Evolutionary conservation across 2,113 vertebrate species (phyloP), one percentile per base, ranked within the genome.

Genomic region (Motacilla tschutschensis): DNA sequence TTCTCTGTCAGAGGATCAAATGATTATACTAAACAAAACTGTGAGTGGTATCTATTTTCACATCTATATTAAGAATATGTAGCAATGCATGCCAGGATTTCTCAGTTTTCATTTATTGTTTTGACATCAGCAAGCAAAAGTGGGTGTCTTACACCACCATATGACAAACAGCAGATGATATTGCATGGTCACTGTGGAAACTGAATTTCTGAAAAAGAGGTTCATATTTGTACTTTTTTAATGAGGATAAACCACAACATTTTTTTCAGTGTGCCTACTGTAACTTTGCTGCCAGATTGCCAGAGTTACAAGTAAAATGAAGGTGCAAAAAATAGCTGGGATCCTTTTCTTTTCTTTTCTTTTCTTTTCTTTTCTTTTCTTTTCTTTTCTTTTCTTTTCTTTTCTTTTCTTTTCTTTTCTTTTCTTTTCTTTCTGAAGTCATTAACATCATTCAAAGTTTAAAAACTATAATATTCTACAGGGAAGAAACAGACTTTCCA

Each of bases 101-200:
- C 51, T 87, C 75, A 73, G 44, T 64, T 84, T 89, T 69, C 10
- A 4, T 60, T 78, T 84, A 35, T 77, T 88, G 31, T 66, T 93
- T 90, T 87, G 75, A 89, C 55, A 84, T 66, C 58, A 66, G 71
- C 28, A 87, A 93, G 66, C 21, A 59, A 60, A 72, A 63, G 58
- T 84, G 77, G 43, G 66, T 74, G 47, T 88, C 78, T 92, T 69
- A 84, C 58, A 75, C 63, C 43, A 77, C 46, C 40, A 25, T 47
- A 62, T 54, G 67, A 89, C 72, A 86, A 80, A 75, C 29, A 86
- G 26, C 76, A 83, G 75, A 88, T 79, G 55, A 90, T 66, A 29
- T 81, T 85, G 21, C 19, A 60, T 76, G 64, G 79, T 87, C 89
- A 63, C 70, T 70, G 58, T 83, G 69, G 65, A 91, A 95, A 89